Evolutionary conservation across 2,113 vertebrate genomes (phyloP).

Genomic region (Onychorhynchus coronatus): DNA sequence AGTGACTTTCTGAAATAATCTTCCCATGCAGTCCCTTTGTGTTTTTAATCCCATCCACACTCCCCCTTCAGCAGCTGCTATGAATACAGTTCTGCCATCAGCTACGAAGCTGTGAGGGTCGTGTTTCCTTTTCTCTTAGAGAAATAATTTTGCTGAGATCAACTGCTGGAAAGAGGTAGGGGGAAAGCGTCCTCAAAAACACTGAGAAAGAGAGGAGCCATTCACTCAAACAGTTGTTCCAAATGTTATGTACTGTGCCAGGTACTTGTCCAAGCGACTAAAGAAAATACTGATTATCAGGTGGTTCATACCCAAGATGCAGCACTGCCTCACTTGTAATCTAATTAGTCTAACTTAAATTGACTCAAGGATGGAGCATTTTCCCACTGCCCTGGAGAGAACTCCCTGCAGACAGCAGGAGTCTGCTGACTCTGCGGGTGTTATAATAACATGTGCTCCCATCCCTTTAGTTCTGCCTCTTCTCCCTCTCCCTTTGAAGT

Average conservation of each 20-base stretch:
- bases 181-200: background rate
- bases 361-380: background rate
- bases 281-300: background rate
- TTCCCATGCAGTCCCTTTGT: background rate
- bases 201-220: background rate
- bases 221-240: background rate
- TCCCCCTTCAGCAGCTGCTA: background rate
- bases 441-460: background rate
- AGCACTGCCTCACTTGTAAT: background rate
- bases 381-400: background rate
- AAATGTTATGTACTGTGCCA: rapidly evolving
- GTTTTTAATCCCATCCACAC: background rate
- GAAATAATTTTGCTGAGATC: background rate
- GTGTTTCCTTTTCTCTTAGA: background rate
- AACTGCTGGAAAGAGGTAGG: background rate
- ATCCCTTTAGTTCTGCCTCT: background rate
- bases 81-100: background rate
- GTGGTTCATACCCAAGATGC: background rate
- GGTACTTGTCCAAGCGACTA: background rate
- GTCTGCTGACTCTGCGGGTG: background rate
- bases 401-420: background rate
- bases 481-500: background rate
- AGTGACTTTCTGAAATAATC: conserved; percentile 41
- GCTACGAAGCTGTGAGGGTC: rapidly evolving
- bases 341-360: background rate